Percentiles rank a stretch among this genome's conserved stretches.
Evolutionary conservation across 2,797 vertebrate species (phyloP).

Genomic region (Ctenopoma multispine): DNA sequence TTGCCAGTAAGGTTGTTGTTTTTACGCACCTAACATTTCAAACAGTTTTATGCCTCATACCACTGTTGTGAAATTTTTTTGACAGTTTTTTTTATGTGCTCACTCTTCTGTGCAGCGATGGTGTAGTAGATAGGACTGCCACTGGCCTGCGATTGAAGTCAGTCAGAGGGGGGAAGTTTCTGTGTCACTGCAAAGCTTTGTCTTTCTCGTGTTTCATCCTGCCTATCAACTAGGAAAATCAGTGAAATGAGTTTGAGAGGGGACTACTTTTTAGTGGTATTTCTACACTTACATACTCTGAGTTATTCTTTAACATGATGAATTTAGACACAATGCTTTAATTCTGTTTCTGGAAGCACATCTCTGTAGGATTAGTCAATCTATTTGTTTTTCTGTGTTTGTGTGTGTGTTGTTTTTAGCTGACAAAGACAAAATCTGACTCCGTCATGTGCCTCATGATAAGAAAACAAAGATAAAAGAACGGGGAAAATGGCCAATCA

Average conservation of each 20-base stretch:
- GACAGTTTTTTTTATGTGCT: constrained; percentile 13
- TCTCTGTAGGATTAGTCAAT: constrained; percentile 16
- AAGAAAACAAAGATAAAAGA: constrained; percentile 59
- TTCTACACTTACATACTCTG: constrained; percentile 16
- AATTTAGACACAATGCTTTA: constrained; percentile 28
- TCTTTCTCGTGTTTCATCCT: constrained; percentile 40
- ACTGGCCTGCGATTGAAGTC: constrained; percentile 28
- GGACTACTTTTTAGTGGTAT: constrained; percentile 16
- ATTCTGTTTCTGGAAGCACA: constrained; percentile 29
- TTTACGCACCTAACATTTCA: constrained; percentile 15
- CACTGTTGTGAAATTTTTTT: constrained; percentile 17
- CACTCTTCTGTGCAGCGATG: constrained; percentile 19
- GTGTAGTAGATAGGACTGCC: constrained; percentile 23
- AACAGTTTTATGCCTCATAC: not conserved
- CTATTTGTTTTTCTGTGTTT: constrained; percentile 29
- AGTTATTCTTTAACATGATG: constrained; percentile 10
- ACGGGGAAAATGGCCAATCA: constrained; percentile 29
- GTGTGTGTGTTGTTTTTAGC: constrained; percentile 43
- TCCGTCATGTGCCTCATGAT: constrained; percentile 53
- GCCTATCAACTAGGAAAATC: constrained; percentile 37
- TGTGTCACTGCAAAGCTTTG: constrained; percentile 32
- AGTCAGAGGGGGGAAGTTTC: constrained; percentile 18
- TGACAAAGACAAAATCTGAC: constrained; percentile 58
- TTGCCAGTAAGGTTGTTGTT: constrained; percentile 2
- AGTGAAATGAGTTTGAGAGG: constrained; percentile 9